Evolutionary conservation across 2,888 invertebrate species (phyloP).

Genomic region (Drosophila neonasuta): DNA sequence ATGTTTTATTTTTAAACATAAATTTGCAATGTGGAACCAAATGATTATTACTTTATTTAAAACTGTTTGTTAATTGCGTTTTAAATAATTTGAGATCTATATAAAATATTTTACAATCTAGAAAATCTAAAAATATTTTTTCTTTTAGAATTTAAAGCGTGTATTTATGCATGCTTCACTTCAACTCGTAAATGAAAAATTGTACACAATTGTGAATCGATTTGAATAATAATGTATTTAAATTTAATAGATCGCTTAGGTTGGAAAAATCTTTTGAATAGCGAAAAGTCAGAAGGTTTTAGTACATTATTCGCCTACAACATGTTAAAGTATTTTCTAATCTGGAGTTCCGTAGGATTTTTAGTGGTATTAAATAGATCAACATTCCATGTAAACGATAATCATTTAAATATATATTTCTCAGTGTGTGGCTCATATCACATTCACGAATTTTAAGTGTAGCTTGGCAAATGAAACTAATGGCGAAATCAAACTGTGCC

Average conservation of each 20-base stretch:
- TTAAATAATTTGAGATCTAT: not conserved
- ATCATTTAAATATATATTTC: not conserved
- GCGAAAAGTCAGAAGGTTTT: no score
- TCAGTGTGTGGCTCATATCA: constrained; percentile 12
- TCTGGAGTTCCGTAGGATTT: not conserved
- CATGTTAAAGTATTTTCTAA: constrained; percentile 6
- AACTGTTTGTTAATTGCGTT: no score
- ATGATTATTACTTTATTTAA: no score
- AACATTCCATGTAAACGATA: not conserved
- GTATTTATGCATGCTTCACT: not conserved
- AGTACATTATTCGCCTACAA: not conserved
- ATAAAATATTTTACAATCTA: not conserved
- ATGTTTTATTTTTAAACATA: no score
- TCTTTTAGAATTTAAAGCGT: not conserved
- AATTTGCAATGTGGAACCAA: no score
- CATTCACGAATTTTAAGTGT: constrained; percentile 27
- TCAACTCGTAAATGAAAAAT: not conserved
- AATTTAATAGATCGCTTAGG: no score
- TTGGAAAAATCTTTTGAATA: no score
- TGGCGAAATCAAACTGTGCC: not conserved
- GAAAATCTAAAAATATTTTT: not conserved
- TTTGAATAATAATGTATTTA: no score
- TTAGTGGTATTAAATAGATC: constrained; percentile 1
- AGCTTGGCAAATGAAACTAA: not conserved
- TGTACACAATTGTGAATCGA: no score